phyloP scores from a whole-genome alignment of 1,140 invertebrate species.

The Lycorma delicatula region DNA sequence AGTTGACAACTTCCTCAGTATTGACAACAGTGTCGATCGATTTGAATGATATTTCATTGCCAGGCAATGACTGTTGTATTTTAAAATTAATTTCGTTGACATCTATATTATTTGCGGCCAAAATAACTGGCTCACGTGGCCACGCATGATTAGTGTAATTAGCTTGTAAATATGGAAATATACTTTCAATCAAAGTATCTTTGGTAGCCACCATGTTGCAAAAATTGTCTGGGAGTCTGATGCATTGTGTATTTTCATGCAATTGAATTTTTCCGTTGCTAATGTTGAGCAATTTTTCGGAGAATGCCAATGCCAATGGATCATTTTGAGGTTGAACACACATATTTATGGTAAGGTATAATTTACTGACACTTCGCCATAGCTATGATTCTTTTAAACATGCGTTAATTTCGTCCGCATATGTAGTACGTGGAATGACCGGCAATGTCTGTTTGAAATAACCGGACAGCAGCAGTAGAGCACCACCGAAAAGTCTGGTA shows the following conservation, averaged over 20 bases:
- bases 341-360: slow-evolving; percentile 26
- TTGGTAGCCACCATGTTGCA: background rate
- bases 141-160: slow-evolving; percentile 30
- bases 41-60: too few relatives aligned
- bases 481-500: slow-evolving; percentile 6
- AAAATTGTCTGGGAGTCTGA: slow-evolving; percentile 19
- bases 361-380: slow-evolving; percentile 34
- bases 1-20: too few relatives aligned
- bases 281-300: slow-evolving; percentile 28
- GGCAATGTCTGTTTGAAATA: slow-evolving; percentile 39
- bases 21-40: too few relatives aligned
- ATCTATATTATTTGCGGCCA: slow-evolving; percentile 22
- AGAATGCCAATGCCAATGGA: slow-evolving; percentile 25
- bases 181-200: slow-evolving; percentile 30
- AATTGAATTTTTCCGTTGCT: slow-evolving; percentile 10
- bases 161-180: slow-evolving; percentile 31
- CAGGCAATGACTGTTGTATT: too few relatives aligned
- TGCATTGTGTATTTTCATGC: slow-evolving; percentile 2
- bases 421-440: slow-evolving; percentile 36
- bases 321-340: slow-evolving; percentile 24
- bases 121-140: slow-evolving; percentile 34
- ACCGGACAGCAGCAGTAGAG: slow-evolving; percentile 20
- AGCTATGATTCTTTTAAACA: slow-evolving; percentile 37
- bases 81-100: too few relatives aligned
- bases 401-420: slow-evolving; percentile 27